Evolutionary conservation across 1,140 invertebrate species (phyloP).

Genomic region (Eueides isabella): DNA sequence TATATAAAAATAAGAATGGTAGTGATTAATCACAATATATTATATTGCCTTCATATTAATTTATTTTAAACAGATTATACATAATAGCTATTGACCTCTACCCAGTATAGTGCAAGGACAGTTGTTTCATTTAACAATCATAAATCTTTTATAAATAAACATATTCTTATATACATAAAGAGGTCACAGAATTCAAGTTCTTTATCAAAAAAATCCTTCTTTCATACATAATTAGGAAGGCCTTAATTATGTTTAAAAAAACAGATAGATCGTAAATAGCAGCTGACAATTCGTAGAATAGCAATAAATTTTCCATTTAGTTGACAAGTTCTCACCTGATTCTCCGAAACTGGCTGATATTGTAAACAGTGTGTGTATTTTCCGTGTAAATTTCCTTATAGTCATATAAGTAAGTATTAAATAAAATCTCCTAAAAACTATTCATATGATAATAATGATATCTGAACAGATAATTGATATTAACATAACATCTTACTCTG

Average conservation of each 20-base stretch:
- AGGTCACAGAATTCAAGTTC: conserved; percentile 1
- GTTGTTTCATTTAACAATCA: conserved; percentile 11
- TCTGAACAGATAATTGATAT: not conserved
- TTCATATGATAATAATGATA: not conserved
- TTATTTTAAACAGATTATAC: conserved; percentile 16
- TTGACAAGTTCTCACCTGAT: not conserved
- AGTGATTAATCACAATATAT: not conserved
- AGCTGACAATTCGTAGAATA: too few relatives aligned
- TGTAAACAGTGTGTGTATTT: not conserved
- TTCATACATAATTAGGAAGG: not conserved
- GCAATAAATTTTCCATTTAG: too few relatives aligned
- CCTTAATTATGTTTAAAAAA: not conserved
- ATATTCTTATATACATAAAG: not conserved
- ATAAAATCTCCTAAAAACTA: not conserved
- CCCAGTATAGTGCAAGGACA: conserved; percentile 24
- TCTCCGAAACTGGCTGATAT: not conserved
- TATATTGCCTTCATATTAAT: not conserved
- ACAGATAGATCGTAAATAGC: too few relatives aligned
- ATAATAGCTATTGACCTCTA: not conserved
- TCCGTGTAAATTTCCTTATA: not conserved
- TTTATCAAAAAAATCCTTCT: not conserved
- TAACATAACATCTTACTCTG: too few relatives aligned
- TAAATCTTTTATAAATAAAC: conserved; percentile 15
- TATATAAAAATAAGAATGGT: too few relatives aligned
- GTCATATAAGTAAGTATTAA: not conserved